Evolutionary conservation across 2,113 vertebrate species (phyloP).

Genomic region (Eulemur rufifrons): DNA sequence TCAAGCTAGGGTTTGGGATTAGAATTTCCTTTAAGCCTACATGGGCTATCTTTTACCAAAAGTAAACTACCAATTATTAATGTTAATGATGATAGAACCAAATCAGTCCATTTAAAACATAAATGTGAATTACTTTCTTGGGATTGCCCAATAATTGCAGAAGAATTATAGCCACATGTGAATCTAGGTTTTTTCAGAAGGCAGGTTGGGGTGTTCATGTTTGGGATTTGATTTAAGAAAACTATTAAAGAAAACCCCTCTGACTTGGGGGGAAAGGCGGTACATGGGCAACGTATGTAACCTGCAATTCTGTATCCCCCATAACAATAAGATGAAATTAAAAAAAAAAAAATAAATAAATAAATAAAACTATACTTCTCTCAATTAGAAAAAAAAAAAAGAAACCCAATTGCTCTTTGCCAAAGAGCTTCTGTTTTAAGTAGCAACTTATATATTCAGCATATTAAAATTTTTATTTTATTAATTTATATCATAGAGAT

Average conservation of each 20-base stretch:
- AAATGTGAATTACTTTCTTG: background rate
- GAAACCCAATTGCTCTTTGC: background rate
- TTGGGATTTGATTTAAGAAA: slow-evolving; percentile 4
- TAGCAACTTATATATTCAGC: background rate
- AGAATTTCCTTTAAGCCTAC: background rate
- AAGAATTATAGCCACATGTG: background rate
- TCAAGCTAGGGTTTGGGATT: background rate
- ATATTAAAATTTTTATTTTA: background rate
- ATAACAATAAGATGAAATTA: too few relatives aligned
- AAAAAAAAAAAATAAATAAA: too few relatives aligned
- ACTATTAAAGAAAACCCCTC: background rate
- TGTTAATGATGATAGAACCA: background rate
- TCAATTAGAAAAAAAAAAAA: too few relatives aligned
- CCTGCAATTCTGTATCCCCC: too few relatives aligned
- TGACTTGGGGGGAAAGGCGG: too few relatives aligned
- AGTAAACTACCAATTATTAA: background rate
- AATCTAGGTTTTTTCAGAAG: background rate
- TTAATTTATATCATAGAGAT: background rate
- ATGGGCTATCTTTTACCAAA: background rate
- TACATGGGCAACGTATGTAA: too few relatives aligned
- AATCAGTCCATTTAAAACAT: background rate
- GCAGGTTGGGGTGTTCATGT: background rate
- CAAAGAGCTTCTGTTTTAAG: slow-evolving; percentile 36
- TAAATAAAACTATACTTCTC: too few relatives aligned
- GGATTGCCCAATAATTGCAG: background rate